Base-by-base conservation (phyloP, 2,888 invertebrate species). In the Apamea crenata region DNA sequence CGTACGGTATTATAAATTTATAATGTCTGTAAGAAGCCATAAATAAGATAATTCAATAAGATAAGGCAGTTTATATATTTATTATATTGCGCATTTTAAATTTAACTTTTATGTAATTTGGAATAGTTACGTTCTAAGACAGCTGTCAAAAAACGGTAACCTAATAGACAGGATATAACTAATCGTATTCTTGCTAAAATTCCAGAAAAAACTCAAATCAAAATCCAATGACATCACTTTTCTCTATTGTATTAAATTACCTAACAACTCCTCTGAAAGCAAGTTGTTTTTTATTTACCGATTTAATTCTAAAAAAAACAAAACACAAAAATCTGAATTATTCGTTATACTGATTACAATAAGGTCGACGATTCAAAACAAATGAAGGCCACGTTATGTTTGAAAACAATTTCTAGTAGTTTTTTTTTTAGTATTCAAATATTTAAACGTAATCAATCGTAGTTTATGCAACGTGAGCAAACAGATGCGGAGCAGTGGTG, bases 341-440 rank as follows among this genome's bases (percentile, higher is more conserved):
- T 79, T 71, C 61, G 56, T 74, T 56, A 44, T 47, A 12, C 7
- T 21, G 14, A 74, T 72, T 29, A 40, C 16, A 53, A 68, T 76
- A 71, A 80, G 65, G 74, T 81, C 71, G 67, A 83, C 78, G 76
- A 71, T 67, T 75, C 69, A 82, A 82, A 86, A 87, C 82, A 87
- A 74, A 59, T 68, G 78, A 76, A 88, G 85, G 83, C 79, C 82
- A 76, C 10, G 32, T 10, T 69, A 10, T 81, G 67, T 81, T 81
- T 80, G 59, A 78, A 82, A 84, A 86, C 82, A 86, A 72, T 80
- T 63, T 77, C 70, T 79, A 78, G n/a, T n/a, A n/a, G n/a, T n/a
- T n/a, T n/a, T n/a, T n/a, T n/a, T n/a, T n/a, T n/a, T n/a, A n/a
- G 71, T 78, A 82, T 84, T 82, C 73, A 79, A 87, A 85, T 85